These are phyloP conservation scores for Procambarus virginalis DNA, from an alignment of 1,140 invertebrate genomes.

Conservation along the genomic window DNA sequence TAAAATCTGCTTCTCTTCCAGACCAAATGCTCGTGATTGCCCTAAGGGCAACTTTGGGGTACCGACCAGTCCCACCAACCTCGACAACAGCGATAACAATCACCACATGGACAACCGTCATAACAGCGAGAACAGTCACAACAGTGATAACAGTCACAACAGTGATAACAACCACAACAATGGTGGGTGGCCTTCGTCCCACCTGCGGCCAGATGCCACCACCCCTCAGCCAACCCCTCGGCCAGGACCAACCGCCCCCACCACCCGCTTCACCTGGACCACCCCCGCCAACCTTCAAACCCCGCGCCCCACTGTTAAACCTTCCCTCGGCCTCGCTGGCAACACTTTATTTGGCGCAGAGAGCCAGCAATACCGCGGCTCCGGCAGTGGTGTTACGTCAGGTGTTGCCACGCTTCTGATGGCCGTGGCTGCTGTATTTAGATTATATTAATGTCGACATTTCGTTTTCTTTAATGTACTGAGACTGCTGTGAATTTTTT, in stretches of 20 bases:
- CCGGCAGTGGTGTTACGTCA: not conserved
- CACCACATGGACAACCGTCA: not conserved
- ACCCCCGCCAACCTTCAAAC: not conserved
- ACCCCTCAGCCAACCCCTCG: not conserved
- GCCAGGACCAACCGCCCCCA: not conserved
- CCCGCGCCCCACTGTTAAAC: not conserved
- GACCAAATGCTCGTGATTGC: slow-evolving; percentile 40
- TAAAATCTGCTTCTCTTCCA: not conserved
- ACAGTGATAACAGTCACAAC: not conserved
- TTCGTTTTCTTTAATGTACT: not conserved
- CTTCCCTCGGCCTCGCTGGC: slow-evolving; percentile 9
- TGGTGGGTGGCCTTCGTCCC: not conserved
- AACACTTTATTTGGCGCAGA: slow-evolving; percentile 29
- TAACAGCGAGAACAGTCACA: not conserved
- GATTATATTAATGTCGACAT: not conserved
- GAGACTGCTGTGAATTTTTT: not conserved
- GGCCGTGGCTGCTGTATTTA: not conserved
- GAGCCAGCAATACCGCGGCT: slow-evolving; percentile 37
- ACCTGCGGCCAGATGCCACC: slow-evolving; percentile 3
- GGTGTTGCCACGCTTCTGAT: not conserved
- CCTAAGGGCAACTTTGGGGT: not conserved
- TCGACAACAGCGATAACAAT: not conserved
- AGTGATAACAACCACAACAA: not conserved
- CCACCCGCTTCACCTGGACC: slow-evolving; percentile 56
- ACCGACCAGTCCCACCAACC: not conserved